Evolutionary conservation across 2,113 vertebrate species (phyloP).

Genomic region (Python bivittatus): DNA sequence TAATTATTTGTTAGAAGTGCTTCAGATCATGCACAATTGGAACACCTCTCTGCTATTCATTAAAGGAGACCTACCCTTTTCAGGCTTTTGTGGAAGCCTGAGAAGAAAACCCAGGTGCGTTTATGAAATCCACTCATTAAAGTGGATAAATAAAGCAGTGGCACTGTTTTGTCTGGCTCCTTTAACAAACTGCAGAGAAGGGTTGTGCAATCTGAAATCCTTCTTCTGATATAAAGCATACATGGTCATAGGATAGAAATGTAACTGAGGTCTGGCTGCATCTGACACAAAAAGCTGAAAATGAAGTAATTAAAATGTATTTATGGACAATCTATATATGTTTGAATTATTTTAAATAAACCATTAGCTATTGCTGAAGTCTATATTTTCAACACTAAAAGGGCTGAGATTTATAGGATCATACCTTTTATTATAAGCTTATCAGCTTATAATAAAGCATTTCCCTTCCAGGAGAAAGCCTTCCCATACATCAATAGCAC

Average conservation of each 20-base stretch:
- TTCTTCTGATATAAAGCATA: neutral
- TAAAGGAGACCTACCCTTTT: neutral
- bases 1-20: neutral
- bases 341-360: neutral
- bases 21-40: neutral
- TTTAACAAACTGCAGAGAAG: no score
- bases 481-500: neutral
- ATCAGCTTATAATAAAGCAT: neutral
- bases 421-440: neutral
- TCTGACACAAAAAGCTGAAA: neutral
- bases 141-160: no score
- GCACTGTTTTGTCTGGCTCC: no score
- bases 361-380: neutral
- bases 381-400: neutral
- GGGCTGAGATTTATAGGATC: neutral
- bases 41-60: neutral
- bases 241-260: neutral
- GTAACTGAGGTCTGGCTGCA: neutral
- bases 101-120: neutral
- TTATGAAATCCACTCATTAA: neutral
- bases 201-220: no score
- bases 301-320: neutral
- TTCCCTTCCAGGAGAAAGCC: neutral
- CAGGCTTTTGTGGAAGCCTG: neutral
- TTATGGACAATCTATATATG: neutral